Evolutionary conservation across 2,888 invertebrate species (phyloP).

Genomic region (Agrilus mali): DNA sequence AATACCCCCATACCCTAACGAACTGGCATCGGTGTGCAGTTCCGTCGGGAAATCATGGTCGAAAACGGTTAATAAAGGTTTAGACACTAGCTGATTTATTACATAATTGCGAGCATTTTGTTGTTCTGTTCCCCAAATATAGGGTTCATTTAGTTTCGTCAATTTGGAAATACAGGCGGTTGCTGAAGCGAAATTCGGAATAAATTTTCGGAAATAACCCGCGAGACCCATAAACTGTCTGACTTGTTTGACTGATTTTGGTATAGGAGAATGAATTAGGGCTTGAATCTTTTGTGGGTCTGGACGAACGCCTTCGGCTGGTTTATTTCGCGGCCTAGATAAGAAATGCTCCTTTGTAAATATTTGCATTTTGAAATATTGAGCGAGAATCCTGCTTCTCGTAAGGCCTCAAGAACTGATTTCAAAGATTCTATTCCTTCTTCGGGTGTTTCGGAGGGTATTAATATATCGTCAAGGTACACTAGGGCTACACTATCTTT

Average conservation of each 20-base stretch:
- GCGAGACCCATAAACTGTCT: no score
- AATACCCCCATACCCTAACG: slow-evolving; percentile 15
- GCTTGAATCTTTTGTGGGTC: slow-evolving; percentile 10
- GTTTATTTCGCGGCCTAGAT: slow-evolving; percentile 13
- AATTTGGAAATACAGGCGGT: slow-evolving; percentile 11
- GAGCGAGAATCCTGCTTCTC: slow-evolving; percentile 1
- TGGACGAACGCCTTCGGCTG: slow-evolving; percentile 10
- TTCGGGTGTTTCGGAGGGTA: slow-evolving; percentile 5
- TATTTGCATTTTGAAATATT: no score
- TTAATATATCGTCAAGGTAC: no score
- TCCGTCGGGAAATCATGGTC: slow-evolving; percentile 12
- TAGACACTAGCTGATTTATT: slow-evolving; percentile 3
- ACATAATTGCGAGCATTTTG: slow-evolving; percentile 6
- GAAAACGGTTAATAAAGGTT: slow-evolving; percentile 18
- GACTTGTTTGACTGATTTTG: slow-evolving; percentile 11
- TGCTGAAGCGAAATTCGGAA: slow-evolving; percentile 12
- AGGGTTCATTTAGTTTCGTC: slow-evolving; percentile 7
- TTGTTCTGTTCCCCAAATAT: slow-evolving; percentile 8
- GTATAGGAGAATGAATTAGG: slow-evolving; percentile 11
- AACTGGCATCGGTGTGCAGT: slow-evolving; percentile 18
- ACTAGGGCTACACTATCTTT: no score
- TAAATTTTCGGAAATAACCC: slow-evolving; percentile 17
- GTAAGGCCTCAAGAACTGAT: background rate
- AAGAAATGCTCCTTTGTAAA: slow-evolving; percentile 9
- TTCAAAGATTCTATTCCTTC: slow-evolving; percentile 2